phyloP scores from a whole-genome alignment of 2,113 vertebrate species.

The Prochilodus magdalenae region DNA sequence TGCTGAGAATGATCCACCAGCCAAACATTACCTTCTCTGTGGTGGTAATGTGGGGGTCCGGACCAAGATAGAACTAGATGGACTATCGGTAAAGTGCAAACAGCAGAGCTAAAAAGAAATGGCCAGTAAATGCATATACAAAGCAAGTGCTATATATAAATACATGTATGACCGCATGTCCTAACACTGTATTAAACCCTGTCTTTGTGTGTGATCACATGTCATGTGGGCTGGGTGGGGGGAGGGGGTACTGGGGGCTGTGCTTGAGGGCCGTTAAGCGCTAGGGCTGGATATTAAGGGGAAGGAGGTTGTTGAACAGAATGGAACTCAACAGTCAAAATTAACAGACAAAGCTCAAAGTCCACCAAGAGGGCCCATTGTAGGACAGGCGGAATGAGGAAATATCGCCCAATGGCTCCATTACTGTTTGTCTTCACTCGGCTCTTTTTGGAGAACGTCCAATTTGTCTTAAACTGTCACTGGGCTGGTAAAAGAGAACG shows the following conservation, averaged over 20 bases:
- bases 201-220: too few species aligned
- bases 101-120: too few species aligned
- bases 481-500: conserved; percentile 52
- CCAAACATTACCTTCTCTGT: too few species aligned
- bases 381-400: conserved; percentile 22
- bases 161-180: neutral
- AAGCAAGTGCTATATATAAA: too few species aligned
- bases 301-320: neutral
- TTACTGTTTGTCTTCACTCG: conserved; percentile 53
- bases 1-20: too few species aligned
- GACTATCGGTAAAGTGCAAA: too few species aligned
- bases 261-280: conserved; percentile 3
- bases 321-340: conserved; percentile 33
- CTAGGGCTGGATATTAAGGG: conserved; percentile 14
- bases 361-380: conserved; percentile 48
- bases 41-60: too few species aligned
- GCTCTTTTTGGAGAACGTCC: conserved; percentile 57
- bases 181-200: too few species aligned
- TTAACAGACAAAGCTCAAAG: conserved; percentile 73
- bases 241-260: too few species aligned
- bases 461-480: conserved; percentile 62
- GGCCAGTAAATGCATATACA: too few species aligned
- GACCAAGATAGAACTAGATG: too few species aligned
- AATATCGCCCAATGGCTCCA: conserved; percentile 10
- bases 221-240: too few species aligned